phyloP scores from a whole-genome alignment of 1,140 invertebrate genomes.

The Cherax quadricarinatus region DNA sequence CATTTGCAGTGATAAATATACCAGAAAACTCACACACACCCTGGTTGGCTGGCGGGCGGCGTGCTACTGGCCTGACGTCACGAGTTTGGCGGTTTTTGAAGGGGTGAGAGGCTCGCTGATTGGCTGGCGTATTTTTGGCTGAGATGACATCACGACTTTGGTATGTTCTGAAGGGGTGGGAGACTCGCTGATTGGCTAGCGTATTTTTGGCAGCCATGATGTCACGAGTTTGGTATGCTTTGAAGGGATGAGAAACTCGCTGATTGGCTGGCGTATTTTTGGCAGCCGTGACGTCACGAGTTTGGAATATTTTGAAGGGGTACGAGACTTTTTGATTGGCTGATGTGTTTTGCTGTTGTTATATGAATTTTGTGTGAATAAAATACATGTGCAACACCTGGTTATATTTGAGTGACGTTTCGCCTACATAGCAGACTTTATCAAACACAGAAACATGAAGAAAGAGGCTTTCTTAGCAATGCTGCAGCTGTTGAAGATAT shows the following conservation, averaged over 20 bases:
- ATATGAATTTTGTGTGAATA: too few species aligned
- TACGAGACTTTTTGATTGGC: not conserved
- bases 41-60: conserved; percentile 3
- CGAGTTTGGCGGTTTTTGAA: not conserved
- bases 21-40: conserved; percentile 2
- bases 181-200: not conserved
- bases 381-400: too few species aligned
- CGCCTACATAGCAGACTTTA: too few species aligned
- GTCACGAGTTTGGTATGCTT: not conserved
- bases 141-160: not conserved
- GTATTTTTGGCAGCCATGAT: not conserved
- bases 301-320: not conserved
- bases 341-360: not conserved
- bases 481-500: too few species aligned
- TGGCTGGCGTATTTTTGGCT: not conserved
- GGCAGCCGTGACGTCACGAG: not conserved
- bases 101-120: not conserved
- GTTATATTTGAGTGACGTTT: too few species aligned
- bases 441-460: too few species aligned
- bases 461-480: too few species aligned
- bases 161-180: not conserved
- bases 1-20: conserved; percentile 1
- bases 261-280: not conserved
- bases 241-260: not conserved
- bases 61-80: not conserved